These are phyloP conservation scores for Fopius arisanus DNA, from an alignment of 1,140 invertebrate species.

Conservation along the genomic window DNA sequence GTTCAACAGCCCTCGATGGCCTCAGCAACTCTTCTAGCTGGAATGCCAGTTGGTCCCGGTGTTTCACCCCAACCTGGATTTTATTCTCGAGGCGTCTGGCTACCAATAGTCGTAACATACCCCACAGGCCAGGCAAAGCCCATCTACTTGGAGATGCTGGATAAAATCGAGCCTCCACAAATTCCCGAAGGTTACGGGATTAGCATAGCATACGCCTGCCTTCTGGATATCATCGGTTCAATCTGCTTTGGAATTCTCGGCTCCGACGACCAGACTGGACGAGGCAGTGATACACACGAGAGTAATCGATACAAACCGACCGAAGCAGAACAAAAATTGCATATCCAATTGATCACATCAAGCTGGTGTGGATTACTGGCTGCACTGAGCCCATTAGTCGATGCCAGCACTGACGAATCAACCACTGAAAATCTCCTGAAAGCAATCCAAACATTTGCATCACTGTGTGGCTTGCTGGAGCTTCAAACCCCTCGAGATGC, in stretches of 20 bases:
- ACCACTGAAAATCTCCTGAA: conserved; percentile 89
- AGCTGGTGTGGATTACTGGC: conserved; percentile 95
- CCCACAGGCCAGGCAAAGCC: conserved; percentile 86
- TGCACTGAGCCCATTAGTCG: conserved; percentile 89
- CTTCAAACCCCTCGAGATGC: conserved; percentile 84
- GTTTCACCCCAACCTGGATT: conserved; percentile 91
- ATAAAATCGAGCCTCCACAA: conserved; percentile 91
- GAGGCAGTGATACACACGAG: conserved; percentile 13
- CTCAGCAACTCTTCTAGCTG: conserved; percentile 72
- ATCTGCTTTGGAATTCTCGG: conserved; percentile 75
- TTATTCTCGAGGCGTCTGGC: conserved; percentile 89
- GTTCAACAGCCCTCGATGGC: conserved; percentile 42
- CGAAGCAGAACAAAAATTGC: conserved; percentile 68
- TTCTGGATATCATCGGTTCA: conserved; percentile 87
- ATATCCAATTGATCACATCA: conserved; percentile 86
- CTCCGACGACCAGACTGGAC: conserved; percentile 52
- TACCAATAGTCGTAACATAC: conserved; percentile 86
- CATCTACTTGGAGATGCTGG: conserved; percentile 93
- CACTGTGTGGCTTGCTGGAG: conserved; percentile 78
- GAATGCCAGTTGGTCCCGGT: conserved; percentile 77
- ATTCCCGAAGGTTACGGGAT: conserved; percentile 96
- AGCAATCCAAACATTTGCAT: conserved; percentile 86
- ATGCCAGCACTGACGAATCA: conserved; percentile 94
- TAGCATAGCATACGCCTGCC: conserved; percentile 90
- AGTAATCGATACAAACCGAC: conserved; percentile 62